Conservation (phyloP, 2,888 invertebrate species). For the Entomobrya proxima region DNA sequence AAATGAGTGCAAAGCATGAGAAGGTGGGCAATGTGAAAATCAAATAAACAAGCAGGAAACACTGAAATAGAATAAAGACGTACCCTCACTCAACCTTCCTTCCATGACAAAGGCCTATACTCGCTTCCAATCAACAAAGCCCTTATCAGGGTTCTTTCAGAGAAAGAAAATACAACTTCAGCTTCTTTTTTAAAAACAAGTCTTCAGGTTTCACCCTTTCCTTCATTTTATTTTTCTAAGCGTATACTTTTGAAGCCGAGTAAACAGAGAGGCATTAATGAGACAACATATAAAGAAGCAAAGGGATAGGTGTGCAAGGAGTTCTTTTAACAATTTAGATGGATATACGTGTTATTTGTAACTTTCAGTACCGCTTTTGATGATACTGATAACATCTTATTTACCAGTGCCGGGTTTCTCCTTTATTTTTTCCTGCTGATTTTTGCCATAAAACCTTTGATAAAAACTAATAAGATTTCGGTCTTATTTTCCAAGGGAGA, state of each 20-base stretch:
- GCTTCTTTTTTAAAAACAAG: background rate
- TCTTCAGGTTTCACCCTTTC: too few relatives aligned
- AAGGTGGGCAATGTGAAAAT: slow-evolving; percentile 9
- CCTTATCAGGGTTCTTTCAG: slow-evolving; percentile 1
- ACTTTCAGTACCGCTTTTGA: slow-evolving; percentile 28
- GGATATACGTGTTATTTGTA: slow-evolving; percentile 34
- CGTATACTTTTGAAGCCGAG: too few relatives aligned
- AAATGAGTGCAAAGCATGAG: slow-evolving; percentile 5
- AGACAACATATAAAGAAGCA: too few relatives aligned
- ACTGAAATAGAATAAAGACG: background rate
- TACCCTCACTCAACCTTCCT: too few relatives aligned
- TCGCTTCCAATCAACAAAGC: background rate
- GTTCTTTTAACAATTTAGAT: slow-evolving; percentile 4
- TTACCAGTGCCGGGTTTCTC: too few relatives aligned
- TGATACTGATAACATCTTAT: slow-evolving; percentile 38
- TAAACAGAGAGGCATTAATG: too few relatives aligned
- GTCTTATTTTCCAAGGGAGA: slow-evolving; percentile 29
- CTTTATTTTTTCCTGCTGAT: too few relatives aligned
- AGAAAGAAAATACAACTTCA: background rate
- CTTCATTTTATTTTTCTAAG: background rate
- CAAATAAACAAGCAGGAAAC: background rate
- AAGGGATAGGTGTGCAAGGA: too few relatives aligned
- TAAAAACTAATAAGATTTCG: background rate
- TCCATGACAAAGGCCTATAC: background rate
- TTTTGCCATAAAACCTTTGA: too few relatives aligned